Evolutionary conservation across 2,888 invertebrate species (phyloP).

Genomic region (Branchellion lobata): DNA sequence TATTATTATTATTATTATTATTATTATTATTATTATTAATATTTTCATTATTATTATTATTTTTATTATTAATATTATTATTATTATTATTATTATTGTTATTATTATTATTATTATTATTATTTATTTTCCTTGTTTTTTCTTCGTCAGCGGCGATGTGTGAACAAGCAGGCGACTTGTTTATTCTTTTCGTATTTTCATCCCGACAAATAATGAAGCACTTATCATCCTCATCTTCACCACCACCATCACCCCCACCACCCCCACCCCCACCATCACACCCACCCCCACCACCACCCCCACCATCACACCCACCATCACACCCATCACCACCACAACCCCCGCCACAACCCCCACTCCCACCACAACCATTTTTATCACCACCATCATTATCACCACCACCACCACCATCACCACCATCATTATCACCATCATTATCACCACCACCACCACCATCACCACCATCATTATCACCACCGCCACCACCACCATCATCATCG

Average conservation of each 20-base stretch:
- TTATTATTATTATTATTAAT: no score
- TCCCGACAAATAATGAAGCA: no score
- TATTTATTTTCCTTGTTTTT: no score
- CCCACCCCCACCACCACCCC: not conserved
- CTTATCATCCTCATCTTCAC: slow-evolving; percentile 20
- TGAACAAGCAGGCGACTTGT: no score
- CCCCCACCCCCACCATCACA: not conserved
- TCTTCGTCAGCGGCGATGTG: no score
- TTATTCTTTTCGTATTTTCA: no score
- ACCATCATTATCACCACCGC: not conserved
- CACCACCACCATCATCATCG: not conserved
- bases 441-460: not conserved
- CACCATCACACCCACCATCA: not conserved
- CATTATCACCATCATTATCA: slow-evolving; percentile 28
- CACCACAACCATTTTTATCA: slow-evolving; percentile 30
- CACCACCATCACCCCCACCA: not conserved
- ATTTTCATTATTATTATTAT: no score
- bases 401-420: slow-evolving; percentile 22
- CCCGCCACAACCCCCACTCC: not conserved
- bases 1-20: no score
- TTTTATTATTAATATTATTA: no score
- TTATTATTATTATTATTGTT: no score
- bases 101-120: no score
- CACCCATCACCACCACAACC: not conserved
- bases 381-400: slow-evolving; percentile 34